Percentiles rank a stretch among this genome's conserved stretches.
Evolutionary conservation across 2,113 vertebrate genomes (phyloP).

Genomic region (Sander lucioperca): DNA sequence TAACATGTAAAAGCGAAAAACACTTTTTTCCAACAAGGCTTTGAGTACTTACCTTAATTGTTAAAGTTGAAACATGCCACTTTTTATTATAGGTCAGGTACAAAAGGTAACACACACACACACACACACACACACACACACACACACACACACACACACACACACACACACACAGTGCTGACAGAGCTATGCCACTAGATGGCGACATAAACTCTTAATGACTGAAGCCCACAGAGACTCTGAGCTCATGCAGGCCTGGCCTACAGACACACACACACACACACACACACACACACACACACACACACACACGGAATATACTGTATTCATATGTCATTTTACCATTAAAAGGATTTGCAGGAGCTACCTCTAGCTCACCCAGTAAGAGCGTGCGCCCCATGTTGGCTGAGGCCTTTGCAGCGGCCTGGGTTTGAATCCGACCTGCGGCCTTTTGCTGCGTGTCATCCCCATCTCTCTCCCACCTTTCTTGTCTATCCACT

Average conservation of each 20-base stretch:
- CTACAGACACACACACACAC: not conserved
- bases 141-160: not conserved
- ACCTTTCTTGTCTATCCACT: too few relatives aligned
- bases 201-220: constrained; percentile 58
- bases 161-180: constrained; percentile 32
- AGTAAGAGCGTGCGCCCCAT: too few relatives aligned
- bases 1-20: too few relatives aligned
- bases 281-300: not conserved
- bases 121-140: not conserved
- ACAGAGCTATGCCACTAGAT: constrained; percentile 72
- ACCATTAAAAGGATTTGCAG: not conserved
- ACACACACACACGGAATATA: not conserved
- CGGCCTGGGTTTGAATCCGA: too few relatives aligned
- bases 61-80: not conserved
- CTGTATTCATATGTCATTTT: not conserved
- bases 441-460: too few relatives aligned
- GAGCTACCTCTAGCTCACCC: too few relatives aligned
- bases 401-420: too few relatives aligned
- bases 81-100: not conserved
- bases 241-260: constrained; percentile 34
- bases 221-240: not conserved
- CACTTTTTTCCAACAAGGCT: too few relatives aligned
- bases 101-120: not conserved
- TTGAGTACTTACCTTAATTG: not conserved
- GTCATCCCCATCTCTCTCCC: too few relatives aligned